Percentiles rank a stretch among this genome's conserved stretches.
Conservation (phyloP, 2,113 vertebrate genomes). For the Podocnemis expansa region DNA sequence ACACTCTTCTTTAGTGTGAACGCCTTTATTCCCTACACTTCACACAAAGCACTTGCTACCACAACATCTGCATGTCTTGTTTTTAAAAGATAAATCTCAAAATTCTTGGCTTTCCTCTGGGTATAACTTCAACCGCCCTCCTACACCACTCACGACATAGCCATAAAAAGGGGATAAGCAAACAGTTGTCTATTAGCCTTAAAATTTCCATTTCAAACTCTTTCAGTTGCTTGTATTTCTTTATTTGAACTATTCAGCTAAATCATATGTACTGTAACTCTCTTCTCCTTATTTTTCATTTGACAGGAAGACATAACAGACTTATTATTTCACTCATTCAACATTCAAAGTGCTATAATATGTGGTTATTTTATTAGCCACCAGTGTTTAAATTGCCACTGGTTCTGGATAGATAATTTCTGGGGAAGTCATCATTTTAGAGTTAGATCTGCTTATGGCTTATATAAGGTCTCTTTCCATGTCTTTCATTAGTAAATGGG, state of each 20-base stretch:
- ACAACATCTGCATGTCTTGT: not conserved
- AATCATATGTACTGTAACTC: not conserved
- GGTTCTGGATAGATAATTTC: not conserved
- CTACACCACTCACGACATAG: not conserved
- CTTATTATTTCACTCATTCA: not conserved
- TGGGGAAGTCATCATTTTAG: not conserved
- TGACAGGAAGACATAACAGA: not conserved
- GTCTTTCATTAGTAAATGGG: not conserved
- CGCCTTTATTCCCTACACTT: accelerated
- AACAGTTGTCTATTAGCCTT: not conserved
- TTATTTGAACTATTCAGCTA: slow-evolving; percentile 9
- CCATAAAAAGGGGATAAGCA: not conserved
- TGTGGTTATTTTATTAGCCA: not conserved
- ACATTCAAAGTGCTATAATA: slow-evolving; percentile 7
- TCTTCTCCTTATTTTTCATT: not conserved
- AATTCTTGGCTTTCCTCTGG: not conserved
- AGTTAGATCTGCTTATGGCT: not conserved
- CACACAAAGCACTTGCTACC: not conserved
- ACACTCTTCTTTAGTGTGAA: not conserved
- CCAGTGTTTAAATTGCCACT: not conserved
- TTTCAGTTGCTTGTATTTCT: not conserved
- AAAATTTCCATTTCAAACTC: not conserved
- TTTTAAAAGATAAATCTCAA: not conserved
- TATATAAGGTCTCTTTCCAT: not conserved
- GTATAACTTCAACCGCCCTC: not conserved